These are phyloP conservation scores for Neodiprion pinetum DNA, from an alignment of 1,140 invertebrate genomes.

Conservation along the genomic window DNA sequence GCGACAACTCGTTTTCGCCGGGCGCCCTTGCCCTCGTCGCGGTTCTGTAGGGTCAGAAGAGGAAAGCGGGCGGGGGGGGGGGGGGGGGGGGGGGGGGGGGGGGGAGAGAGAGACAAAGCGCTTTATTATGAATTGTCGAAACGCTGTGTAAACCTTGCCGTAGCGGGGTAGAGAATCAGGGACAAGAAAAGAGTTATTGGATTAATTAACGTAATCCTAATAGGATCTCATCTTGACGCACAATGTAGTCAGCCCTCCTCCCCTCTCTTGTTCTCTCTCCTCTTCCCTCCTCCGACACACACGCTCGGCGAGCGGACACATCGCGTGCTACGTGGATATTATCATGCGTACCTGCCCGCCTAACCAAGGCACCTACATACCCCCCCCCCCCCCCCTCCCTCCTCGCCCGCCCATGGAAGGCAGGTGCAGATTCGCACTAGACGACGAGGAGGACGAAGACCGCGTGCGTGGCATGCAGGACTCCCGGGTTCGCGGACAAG, in stretches of 20 bases:
- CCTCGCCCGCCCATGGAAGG: neutral
- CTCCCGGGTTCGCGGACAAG: constrained; percentile 43
- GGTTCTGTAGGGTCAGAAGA: no score
- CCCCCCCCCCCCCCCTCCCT: neutral
- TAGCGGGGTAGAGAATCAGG: neutral
- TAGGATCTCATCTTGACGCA: constrained; percentile 55
- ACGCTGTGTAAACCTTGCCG: neutral
- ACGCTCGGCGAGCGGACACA: constrained; percentile 30
- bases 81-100: neutral
- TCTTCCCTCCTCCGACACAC: neutral
- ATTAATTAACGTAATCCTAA: constrained; percentile 59
- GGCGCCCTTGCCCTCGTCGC: no score
- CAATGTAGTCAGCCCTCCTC: constrained; percentile 44
- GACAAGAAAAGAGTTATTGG: constrained; percentile 42
- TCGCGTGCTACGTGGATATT: constrained; percentile 18
- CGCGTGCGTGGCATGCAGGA: neutral
- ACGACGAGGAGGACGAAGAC: constrained; percentile 18
- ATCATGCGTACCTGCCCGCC: neutral
- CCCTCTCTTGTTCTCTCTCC: neutral
- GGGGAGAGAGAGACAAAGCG: neutral
- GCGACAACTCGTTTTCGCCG: no score
- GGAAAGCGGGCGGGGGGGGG: no score
- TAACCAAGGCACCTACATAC: neutral
- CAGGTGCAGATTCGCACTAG: constrained; percentile 24
- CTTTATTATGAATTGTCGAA: neutral